Evolutionary conservation across 2,113 vertebrate genomes (phyloP).

Genomic region (Rhagologus leucostigma): DNA sequence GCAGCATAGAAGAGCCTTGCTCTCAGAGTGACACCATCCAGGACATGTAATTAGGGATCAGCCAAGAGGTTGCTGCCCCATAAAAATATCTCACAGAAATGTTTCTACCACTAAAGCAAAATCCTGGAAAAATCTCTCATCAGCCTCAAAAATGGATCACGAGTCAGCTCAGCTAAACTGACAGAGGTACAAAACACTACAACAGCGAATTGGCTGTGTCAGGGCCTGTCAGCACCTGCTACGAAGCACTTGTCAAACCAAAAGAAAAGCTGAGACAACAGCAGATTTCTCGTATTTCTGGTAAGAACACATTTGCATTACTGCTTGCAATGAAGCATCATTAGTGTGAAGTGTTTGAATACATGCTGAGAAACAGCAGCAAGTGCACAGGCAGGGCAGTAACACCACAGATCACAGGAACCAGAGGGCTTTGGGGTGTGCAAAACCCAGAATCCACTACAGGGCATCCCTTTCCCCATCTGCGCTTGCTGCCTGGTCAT

Average conservation of each 20-base stretch:
- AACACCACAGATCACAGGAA: background rate
- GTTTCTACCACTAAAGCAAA: background rate
- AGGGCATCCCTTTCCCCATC: background rate
- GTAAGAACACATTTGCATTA: background rate
- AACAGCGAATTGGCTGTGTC: background rate
- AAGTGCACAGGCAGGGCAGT: background rate
- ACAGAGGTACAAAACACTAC: slow-evolving; percentile 8
- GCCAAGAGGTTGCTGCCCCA: background rate
- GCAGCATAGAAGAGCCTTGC: background rate
- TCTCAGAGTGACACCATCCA: background rate
- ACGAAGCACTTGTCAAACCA: background rate
- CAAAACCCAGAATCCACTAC: background rate
- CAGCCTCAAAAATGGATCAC: background rate
- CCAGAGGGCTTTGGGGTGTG: background rate
- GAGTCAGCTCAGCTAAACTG: background rate
- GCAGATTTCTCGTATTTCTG: background rate
- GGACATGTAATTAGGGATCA: background rate
- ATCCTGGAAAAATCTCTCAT: background rate
- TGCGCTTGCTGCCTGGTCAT: background rate
- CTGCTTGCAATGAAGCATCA: background rate
- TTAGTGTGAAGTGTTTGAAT: background rate
- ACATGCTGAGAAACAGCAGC: background rate
- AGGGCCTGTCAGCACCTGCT: background rate
- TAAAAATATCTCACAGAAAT: background rate
- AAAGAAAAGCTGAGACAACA: background rate